phyloP scores from a whole-genome alignment of 2,888 invertebrate species.

The Conomelus anceps region DNA sequence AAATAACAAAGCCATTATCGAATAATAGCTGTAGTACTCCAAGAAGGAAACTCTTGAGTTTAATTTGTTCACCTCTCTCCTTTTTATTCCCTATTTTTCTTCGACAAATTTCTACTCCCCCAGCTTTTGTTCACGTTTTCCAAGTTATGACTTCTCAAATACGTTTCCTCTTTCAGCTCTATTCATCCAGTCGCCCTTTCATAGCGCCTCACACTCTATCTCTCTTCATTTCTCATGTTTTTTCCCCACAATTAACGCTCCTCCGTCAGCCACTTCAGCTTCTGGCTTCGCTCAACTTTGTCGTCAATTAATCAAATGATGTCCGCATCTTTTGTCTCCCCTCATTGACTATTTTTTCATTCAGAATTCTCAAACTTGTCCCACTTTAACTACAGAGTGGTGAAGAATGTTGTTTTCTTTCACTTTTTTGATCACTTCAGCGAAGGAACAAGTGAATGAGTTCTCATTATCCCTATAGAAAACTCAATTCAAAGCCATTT shows the following conservation, averaged over 20 bases:
- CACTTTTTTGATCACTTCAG: background rate
- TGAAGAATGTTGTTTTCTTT: background rate
- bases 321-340: background rate
- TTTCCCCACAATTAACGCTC: background rate
- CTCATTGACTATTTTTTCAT: background rate
- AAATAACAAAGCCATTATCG: background rate
- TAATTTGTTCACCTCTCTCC: background rate
- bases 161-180: background rate
- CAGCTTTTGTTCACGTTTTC: background rate
- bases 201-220: background rate
- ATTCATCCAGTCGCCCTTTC: background rate
- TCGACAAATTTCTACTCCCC: background rate
- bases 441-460: background rate
- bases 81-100: background rate
- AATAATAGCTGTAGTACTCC: background rate
- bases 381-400: background rate
- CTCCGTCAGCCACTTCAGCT: background rate
- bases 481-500: background rate
- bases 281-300: background rate
- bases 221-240: background rate
- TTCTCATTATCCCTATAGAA: background rate
- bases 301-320: background rate
- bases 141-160: background rate
- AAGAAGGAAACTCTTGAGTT: background rate
- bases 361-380: background rate